These are phyloP conservation scores for Anolis apletophallus DNA, from an alignment of 2,797 vertebrate species.

Conservation along the genomic window DNA sequence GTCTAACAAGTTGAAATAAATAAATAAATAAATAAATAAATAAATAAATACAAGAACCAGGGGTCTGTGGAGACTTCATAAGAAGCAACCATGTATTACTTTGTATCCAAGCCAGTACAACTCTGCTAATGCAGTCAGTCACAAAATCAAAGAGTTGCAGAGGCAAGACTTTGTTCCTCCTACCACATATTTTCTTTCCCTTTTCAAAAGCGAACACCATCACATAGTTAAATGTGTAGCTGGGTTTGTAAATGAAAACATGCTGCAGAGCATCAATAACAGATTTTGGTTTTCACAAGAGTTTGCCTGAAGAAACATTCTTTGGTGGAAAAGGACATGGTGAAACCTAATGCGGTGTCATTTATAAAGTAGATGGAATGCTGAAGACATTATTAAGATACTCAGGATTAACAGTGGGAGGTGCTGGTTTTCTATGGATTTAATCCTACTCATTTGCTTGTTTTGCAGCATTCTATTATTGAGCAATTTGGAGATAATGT, in stretches of 20 bases:
- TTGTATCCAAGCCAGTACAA: neutral
- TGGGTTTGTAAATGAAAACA: neutral
- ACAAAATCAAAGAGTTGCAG: neutral
- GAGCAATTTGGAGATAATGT: slow-evolving; percentile 33
- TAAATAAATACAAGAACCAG: too few relatives aligned
- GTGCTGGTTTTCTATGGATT: slow-evolving; percentile 23
- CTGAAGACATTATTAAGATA: slow-evolving; percentile 22
- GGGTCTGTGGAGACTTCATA: neutral
- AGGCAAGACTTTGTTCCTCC: neutral
- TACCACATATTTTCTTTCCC: neutral
- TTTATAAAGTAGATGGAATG: slow-evolving; percentile 34
- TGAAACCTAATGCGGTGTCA: slow-evolving; percentile 12
- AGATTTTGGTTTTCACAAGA: neutral
- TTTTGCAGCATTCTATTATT: slow-evolving; percentile 29
- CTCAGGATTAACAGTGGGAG: neutral
- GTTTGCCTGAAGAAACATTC: slow-evolving; percentile 2
- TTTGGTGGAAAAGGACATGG: neutral
- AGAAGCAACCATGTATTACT: neutral
- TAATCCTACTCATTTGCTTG: slow-evolving; percentile 10
- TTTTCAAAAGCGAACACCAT: neutral
- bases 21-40: too few relatives aligned
- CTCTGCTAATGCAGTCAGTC: neutral
- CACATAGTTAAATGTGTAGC: neutral
- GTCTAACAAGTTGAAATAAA: too few relatives aligned
- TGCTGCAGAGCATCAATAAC: neutral